Percentiles rank a stretch among this genome's conserved stretches.
Evolutionary conservation across 2,113 vertebrate genomes (phyloP).

Genomic region (Tringa solitaria): DNA sequence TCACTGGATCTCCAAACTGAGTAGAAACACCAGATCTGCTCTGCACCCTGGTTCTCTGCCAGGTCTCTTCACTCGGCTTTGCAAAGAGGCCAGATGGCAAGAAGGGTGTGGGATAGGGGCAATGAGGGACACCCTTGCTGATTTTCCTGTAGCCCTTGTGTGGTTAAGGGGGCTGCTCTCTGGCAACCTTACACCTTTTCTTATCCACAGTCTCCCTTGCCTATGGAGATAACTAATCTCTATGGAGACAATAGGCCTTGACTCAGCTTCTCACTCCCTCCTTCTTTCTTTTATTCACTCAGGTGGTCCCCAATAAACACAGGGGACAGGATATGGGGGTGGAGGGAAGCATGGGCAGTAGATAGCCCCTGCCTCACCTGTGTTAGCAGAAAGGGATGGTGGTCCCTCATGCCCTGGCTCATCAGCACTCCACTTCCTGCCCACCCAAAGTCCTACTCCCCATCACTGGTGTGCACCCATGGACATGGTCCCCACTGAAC

Average conservation of each 20-base stretch:
- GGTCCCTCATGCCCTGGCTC: background rate
- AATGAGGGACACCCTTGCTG: background rate
- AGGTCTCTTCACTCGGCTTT: background rate
- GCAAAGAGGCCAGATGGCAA: background rate
- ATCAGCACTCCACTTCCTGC: background rate
- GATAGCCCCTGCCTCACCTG: background rate
- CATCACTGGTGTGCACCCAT: background rate
- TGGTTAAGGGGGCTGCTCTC: background rate
- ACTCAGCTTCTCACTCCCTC: background rate
- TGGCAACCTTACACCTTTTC: background rate
- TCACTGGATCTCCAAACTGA: background rate
- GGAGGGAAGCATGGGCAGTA: background rate
- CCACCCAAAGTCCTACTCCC: fast-evolving
- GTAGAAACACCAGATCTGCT: background rate
- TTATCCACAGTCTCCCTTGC: background rate
- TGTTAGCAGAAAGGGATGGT: background rate
- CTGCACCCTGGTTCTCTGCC: background rate
- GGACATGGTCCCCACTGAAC: background rate
- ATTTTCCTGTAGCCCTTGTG: fast-evolving
- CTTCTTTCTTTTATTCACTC: background rate
- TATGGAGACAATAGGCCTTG: background rate
- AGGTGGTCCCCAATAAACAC: background rate
- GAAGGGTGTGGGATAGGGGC: background rate
- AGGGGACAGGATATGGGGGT: background rate
- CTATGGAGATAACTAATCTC: background rate